These are phyloP conservation scores for Pharmacophagus antenor DNA, from an alignment of 2,888 invertebrate genomes.

Conservation along the genomic window DNA sequence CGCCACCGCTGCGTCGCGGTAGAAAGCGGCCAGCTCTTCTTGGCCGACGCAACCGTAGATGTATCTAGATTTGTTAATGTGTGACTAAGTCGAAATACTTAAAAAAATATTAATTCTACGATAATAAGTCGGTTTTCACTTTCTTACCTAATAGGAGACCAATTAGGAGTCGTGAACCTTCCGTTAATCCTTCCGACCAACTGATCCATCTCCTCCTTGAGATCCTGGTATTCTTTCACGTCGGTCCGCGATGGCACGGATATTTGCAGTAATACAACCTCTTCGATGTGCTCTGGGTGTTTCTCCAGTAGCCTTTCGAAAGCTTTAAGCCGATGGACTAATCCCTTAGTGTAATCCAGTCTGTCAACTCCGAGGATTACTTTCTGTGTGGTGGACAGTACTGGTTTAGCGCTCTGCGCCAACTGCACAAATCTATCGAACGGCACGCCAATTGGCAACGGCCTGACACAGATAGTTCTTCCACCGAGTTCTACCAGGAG, in stretches of 20 bases:
- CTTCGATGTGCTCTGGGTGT: conserved; percentile 92
- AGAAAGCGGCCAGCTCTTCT: conserved; percentile 91
- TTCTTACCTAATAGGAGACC: conserved; percentile 90
- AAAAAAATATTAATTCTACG: not conserved
- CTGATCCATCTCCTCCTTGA: conserved; percentile 95
- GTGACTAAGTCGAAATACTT: not conserved
- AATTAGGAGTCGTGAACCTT: conserved; percentile 93
- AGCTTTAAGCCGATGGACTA: conserved; percentile 89
- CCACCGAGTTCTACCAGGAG: conserved; percentile 93
- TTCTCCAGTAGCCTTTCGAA: conserved; percentile 90
- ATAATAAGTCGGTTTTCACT: not conserved
- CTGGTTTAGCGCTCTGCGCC: conserved; percentile 85
- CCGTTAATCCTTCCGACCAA: conserved; percentile 93
- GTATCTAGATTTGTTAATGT: conserved; percentile 69
- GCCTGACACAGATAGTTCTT: conserved; percentile 90
- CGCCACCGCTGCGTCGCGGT: conserved; percentile 92
- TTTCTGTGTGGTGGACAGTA: conserved; percentile 87
- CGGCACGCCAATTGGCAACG: conserved; percentile 94
- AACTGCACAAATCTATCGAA: conserved; percentile 91
- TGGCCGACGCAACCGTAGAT: conserved; percentile 94
- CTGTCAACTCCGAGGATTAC: conserved; percentile 93
- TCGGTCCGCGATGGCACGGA: conserved; percentile 94
- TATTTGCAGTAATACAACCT: conserved; percentile 90
- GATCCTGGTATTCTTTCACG: conserved; percentile 93
- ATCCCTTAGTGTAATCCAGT: conserved; percentile 94